These are phyloP conservation scores for Sphecodes monilicornis DNA, from an alignment of 2,888 invertebrate genomes.

Conservation along the genomic window DNA sequence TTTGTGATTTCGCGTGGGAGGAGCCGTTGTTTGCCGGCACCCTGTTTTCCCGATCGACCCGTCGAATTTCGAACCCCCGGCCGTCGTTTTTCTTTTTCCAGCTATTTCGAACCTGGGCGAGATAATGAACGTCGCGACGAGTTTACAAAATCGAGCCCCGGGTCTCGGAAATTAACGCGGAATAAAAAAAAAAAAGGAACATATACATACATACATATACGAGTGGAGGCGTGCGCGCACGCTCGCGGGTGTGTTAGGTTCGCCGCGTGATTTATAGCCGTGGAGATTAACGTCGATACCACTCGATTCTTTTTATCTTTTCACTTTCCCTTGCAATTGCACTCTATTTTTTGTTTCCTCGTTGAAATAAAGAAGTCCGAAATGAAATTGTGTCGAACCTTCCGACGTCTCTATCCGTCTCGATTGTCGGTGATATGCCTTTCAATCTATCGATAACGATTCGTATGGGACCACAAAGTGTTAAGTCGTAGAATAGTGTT, in stretches of 20 bases:
- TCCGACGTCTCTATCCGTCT: background rate
- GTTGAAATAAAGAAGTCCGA: background rate
- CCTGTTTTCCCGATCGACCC: conserved; percentile 55
- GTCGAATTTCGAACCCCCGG: conserved; percentile 37
- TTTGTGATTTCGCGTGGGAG: conserved; percentile 71
- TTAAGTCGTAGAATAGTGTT: too few relatives aligned
- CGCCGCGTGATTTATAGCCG: background rate
- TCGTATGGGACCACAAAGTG: too few relatives aligned
- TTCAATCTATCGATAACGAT: too few relatives aligned
- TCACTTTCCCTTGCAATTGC: conserved; percentile 1
- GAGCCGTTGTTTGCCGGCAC: conserved; percentile 59
- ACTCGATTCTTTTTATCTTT: background rate
- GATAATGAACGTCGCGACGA: conserved; percentile 8
- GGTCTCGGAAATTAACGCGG: background rate
- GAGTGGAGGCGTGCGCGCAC: background rate
- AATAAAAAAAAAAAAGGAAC: background rate
- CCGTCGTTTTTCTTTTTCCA: conserved; percentile 11
- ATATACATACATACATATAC: background rate
- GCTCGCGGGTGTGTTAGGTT: background rate
- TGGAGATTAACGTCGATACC: conserved; percentile 12
- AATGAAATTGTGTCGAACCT: background rate
- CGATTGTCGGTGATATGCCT: too few relatives aligned
- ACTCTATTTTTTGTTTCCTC: background rate
- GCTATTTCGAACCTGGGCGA: background rate
- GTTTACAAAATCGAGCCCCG: background rate